Base-by-base conservation (phyloP, 2,888 invertebrate species). In the Ochlodes sylvanus region DNA sequence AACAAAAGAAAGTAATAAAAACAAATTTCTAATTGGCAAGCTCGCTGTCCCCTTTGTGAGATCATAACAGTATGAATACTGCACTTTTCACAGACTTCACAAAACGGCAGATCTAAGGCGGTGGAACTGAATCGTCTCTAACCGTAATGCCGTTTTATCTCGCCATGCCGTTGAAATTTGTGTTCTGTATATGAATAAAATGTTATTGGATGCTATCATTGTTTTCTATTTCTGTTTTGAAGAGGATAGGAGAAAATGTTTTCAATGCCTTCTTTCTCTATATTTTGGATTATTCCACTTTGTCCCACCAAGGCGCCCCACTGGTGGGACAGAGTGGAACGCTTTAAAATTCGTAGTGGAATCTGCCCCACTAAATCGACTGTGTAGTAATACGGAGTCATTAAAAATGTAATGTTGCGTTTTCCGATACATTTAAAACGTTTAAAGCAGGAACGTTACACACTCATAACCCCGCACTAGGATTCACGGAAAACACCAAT, bases 141-240 rank as follows among this genome's bases (percentile, higher is more conserved):
- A 68, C 56, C 27, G 27, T 55, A 55, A 56, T 62, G 14, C 56
- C 47, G 47, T 60, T 62, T 14, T 44, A 62, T 50, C 47, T 42
- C 19, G 58, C 19, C 42, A 56, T 27, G 12, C 56, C 62, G 14
- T 62, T 62, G 62, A 62, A 68, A 56, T 68, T 68, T 68, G 68
- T 68, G 55, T 56, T 62, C 47, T 68, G 62, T 68, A 21, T 62
- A 62, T 62, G 62, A 68, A 62, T 68, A 68, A 68, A 68, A 62
- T 68, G 55, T 56, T 68, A 68, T 62, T 62, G 27, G 7, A 14
- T 56, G 44, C 5, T 27, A 17, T 41, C 32, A 10, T 47, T 47
- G 44, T 47, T 62, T 15, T 44, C 7, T 27, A 27, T 32, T n/a
- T n/a, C n/a, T 19, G 44, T 19, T 50, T 50, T 50, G 19, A 50